Evolutionary conservation across 2,888 invertebrate species (phyloP), one percentile per base, ranked within the genome.

Genomic region (Stenodema calcarata): DNA sequence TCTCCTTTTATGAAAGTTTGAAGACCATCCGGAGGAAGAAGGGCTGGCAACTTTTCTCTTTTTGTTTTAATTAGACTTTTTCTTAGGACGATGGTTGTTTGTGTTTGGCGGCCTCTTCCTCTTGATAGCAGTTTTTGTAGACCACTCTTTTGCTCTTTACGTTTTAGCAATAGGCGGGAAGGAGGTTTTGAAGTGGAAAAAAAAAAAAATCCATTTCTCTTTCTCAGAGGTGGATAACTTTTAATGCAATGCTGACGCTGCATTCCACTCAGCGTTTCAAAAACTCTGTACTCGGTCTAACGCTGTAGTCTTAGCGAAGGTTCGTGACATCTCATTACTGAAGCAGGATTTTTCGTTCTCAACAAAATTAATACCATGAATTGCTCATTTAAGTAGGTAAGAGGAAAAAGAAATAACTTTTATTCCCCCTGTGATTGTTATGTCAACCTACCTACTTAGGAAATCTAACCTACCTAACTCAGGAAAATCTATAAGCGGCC

Each of bases 1-100:
- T 30, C 42, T 82, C 82, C 69, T 27, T 82, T 82, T 41, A 82
- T 82, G 35, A 82, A 82, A 82, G 62, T 82, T 82, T 54, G 69
- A 82, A 82, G 82, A 82, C 18, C 62, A 35, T 69, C 69, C n/a
- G 16, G 4, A 23, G 44, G 41, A 82, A 82, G 41, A 42, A 27
- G 42, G 69, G 41, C n/a, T n/a, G n/a, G n/a, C 2, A 44, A 73
- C 50, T 75, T 47, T 35, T 73, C 27, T 44, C 35, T 84, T 84
- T 84, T 84, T 75, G 73, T 75, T 73, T 84, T 84, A 84, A 84
- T 84, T 84, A 84, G 84, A 42, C 84, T 84, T 84, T 78, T 84
- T 84, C 75, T 84, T 35, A 73, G 84, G 47, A 28, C 18, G 70
- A 42, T 82, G 35, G 35, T 73, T 84, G 73, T 84, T 84, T 84